These are phyloP conservation scores for Aptenodytes patagonicus DNA, from an alignment of 2,113 vertebrate genomes.

Conservation along the genomic window DNA sequence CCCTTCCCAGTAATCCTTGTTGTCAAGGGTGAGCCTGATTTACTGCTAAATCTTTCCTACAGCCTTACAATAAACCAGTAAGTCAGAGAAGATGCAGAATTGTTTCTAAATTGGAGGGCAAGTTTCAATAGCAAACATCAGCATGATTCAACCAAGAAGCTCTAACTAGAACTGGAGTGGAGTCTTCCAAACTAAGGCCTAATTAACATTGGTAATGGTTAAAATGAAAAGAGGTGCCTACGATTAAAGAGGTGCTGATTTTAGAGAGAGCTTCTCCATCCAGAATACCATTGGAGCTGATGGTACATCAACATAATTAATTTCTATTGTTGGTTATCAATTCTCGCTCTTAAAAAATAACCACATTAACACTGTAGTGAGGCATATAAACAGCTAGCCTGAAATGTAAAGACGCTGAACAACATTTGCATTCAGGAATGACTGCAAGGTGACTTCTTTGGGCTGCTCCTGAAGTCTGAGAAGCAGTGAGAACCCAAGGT, in stretches of 20 bases:
- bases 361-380: neutral
- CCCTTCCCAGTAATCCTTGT: constrained; percentile 6
- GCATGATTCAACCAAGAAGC: neutral
- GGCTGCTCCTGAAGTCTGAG: neutral
- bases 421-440: neutral
- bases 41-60: constrained; percentile 17
- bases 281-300: neutral
- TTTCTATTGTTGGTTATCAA: neutral
- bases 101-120: neutral
- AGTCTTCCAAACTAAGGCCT: neutral
- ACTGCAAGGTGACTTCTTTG: neutral
- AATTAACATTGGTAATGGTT: constrained; percentile 6
- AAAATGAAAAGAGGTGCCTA: neutral
- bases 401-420: neutral
- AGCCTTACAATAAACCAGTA: neutral
- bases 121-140: neutral
- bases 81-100: neutral
- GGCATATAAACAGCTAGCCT: neutral
- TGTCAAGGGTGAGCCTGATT: constrained; percentile 35
- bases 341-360: neutral
- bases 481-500: neutral
- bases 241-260: neutral
- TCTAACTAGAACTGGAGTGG: neutral
- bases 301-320: neutral
- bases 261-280: neutral